Evolutionary conservation across 2,797 vertebrate species (phyloP).

Genomic region (Trachurus trachurus): DNA sequence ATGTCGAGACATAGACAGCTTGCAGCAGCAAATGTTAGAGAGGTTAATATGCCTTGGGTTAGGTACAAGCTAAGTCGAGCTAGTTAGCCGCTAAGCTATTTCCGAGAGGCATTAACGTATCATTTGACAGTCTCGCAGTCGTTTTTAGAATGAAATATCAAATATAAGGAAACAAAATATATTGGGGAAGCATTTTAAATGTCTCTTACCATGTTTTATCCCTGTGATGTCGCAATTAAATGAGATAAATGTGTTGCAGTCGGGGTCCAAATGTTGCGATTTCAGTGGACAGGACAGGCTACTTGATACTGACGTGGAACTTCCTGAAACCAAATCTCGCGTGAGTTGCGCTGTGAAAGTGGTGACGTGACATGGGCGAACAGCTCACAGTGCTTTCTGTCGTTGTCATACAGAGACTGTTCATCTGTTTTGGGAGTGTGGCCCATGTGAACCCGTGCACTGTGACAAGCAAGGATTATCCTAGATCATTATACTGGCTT

Average conservation of each 20-base stretch:
- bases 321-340: constrained; percentile 86
- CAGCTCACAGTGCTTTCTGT: not conserved
- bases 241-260: constrained; percentile 39
- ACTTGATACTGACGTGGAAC: constrained; percentile 93
- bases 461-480: no score
- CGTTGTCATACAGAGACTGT: no score
- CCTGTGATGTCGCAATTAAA: constrained; percentile 62
- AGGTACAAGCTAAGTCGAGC: constrained; percentile 51
- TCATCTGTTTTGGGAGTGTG: no score
- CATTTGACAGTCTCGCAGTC: not conserved
- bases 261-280: constrained; percentile 43
- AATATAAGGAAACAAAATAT: not conserved
- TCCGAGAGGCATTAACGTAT: constrained; percentile 8
- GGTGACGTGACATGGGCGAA: constrained; percentile 72
- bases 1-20: not conserved
- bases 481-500: no score
- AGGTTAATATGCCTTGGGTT: not conserved
- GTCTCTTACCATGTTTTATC: constrained; percentile 81
- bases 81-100: constrained; percentile 69
- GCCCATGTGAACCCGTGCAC: no score
- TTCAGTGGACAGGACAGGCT: constrained; percentile 54
- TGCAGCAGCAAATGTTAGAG: not conserved
- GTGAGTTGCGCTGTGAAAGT: constrained; percentile 57
- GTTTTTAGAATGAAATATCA: not conserved
- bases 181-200: rapidly evolving